Evolutionary conservation across 53 echinoderm and acorn worm genomes (phyloP), one percentile per base, ranked within the genome.

Genomic region (Henricia sp.): DNA sequence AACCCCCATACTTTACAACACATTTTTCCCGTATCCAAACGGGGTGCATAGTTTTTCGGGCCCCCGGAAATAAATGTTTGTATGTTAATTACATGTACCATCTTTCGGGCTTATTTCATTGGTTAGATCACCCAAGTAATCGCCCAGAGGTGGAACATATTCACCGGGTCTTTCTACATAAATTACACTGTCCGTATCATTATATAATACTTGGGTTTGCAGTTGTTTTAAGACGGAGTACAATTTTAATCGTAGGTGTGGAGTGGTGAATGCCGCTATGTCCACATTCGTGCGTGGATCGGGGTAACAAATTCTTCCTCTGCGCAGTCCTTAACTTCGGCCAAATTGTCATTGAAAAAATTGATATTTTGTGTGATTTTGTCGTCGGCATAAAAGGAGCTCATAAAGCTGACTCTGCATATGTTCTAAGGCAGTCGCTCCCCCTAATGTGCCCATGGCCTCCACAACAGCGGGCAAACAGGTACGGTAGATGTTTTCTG

Each of bases 191-290:
- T 93, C 90, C 3, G 93, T 93, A 37, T 93, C 87, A 43, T 83
- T 87, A 38, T 93, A 89, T 21, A 92, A 19, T 11, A 92, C 92
- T 10, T 85, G 37, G 0, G 74, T 76, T 11, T 86, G 66, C 52
- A 93, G 52, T 1, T 50, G 8, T 40, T 93, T 78, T 1, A 90
- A 42, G 0, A 83, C 50, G 1, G 58, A 53, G 46, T 84, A 90
- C 37, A 93, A 10, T 46, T 86, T 86, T 26, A 89, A 39, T 1
- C 89, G n/a, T 1, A 68, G 88, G 25, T 53, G 38, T 14, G 87
- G 84, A 2, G 87, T 90, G 0, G 90, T 93, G 27, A 93, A 90
- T 0, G 93, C 83, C 0, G 90, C 93, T 33, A 90, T 90, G 1
- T 74, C 67, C 0, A 89, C 70, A 38, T 83, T 89, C 6, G 44